Base-by-base conservation (phyloP, 2,113 vertebrate species). In the Caloenas nicobarica region DNA sequence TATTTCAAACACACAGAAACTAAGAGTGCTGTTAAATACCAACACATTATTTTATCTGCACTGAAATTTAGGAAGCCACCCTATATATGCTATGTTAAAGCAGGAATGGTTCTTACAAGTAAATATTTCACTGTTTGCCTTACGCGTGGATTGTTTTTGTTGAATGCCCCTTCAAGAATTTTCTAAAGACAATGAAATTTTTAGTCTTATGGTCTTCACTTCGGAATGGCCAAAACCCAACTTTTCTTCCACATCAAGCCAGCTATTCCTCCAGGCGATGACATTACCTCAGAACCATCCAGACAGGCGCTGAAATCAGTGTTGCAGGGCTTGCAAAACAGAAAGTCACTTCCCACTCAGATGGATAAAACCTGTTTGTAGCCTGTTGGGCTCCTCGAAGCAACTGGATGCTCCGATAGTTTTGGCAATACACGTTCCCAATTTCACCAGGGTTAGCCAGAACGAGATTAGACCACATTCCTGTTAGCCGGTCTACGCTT, bases 301-400 rank as follows among this genome's bases (percentile, higher is more conserved):
- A 89, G 87, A 76, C 57, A 61, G 65, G 36, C 21, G 66, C 89
- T 70, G 95, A 91, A 95, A 94, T 73, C 78, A 38, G 31, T 16
- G 31, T 18, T 64, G 61, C 70, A 91, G 89, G 48, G 48, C 70
- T 96, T 95, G 91, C 54, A 92, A 87, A 94, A 97, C 81, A 95
- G 23, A 64, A 72, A 96, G 50, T 82, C 54, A 36, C 85, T 89
- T 89, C 91, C 91, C 91, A 92, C 87, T 77, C 91, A 72, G 46
- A 86, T 0, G 2, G 57, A 64, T 81, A 62, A 87, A 95, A 95
- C 93, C 91, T 77, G 88, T 68, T 72, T 71, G 69, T 7, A 78
- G 86, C 95, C 72, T 81, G 91, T 17, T 53, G 62, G 78, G 92
- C 89, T 96, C 73, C 95, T 36, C 0, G 0, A 44, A 84, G 77